Evolutionary conservation across 2,888 invertebrate species (phyloP).

Genomic region (Melieria picta): DNA sequence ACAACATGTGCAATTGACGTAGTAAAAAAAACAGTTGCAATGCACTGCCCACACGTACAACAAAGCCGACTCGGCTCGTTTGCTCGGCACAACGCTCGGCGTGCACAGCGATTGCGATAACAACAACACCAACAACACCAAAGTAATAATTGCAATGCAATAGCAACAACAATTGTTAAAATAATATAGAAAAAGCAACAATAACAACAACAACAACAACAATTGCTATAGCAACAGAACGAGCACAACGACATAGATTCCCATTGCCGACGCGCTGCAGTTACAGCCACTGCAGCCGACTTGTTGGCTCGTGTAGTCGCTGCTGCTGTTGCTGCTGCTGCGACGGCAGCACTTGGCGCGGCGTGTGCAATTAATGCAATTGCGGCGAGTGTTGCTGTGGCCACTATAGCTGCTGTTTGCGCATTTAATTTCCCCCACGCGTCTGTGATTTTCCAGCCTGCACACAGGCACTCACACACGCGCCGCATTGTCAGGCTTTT

Average conservation of each 20-base stretch:
- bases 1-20: no score
- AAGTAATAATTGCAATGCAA: background rate
- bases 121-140: background rate
- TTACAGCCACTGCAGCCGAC: no score
- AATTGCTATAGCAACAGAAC: background rate
- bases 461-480: background rate
- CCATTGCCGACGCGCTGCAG: background rate
- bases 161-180: background rate
- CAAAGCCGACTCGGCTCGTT: no score
- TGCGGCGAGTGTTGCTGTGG: background rate
- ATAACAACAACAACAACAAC: conserved; percentile 5
- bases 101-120: no score
- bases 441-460: background rate
- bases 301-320: background rate
- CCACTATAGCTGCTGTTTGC: background rate
- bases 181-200: background rate
- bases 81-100: no score
- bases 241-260: background rate
- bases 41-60: no score
- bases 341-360: background rate
- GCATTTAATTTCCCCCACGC: background rate
- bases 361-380: conserved; percentile 2
- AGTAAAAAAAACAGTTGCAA: no score
- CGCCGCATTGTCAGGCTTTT: background rate
- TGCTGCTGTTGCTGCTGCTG: background rate